Percentiles rank a stretch among this genome's conserved stretches.
Evolutionary conservation across 2,888 invertebrate genomes (phyloP).

Genomic region (Nasonia oneida): DNA sequence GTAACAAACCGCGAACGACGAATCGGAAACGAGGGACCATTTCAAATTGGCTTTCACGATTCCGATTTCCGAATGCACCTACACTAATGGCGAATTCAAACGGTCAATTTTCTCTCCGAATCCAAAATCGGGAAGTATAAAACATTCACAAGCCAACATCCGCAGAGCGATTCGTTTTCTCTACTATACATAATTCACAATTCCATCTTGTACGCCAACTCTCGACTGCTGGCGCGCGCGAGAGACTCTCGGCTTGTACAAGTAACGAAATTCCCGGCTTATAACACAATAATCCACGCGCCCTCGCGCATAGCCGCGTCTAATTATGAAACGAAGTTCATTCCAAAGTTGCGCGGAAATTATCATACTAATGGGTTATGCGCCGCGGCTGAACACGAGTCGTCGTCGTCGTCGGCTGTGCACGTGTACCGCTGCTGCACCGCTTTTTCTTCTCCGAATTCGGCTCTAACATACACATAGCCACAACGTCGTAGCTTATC

Average conservation of each 20-base stretch:
- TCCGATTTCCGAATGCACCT: neutral
- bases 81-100: neutral
- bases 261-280: conserved; percentile 30
- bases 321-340: conserved; percentile 52
- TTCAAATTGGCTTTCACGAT: no score
- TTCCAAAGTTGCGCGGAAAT: conserved; percentile 27
- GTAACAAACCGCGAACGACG: no score
- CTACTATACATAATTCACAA: neutral
- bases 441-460: conserved; percentile 27
- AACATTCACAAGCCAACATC: neutral
- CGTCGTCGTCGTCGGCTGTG: neutral
- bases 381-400: conserved; percentile 24
- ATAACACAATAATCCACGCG: conserved; percentile 42
- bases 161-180: no score
- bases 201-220: neutral
- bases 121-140: neutral
- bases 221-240: neutral
- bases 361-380: conserved; percentile 46
- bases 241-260: neutral
- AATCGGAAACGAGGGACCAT: no score
- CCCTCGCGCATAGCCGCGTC: neutral
- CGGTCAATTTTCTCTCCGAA: neutral
- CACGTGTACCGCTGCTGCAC: neutral
- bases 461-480: neutral
- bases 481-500: neutral